These are phyloP conservation scores for Chauna torquata DNA, from an alignment of 2,113 vertebrate genomes.

Conservation along the genomic window DNA sequence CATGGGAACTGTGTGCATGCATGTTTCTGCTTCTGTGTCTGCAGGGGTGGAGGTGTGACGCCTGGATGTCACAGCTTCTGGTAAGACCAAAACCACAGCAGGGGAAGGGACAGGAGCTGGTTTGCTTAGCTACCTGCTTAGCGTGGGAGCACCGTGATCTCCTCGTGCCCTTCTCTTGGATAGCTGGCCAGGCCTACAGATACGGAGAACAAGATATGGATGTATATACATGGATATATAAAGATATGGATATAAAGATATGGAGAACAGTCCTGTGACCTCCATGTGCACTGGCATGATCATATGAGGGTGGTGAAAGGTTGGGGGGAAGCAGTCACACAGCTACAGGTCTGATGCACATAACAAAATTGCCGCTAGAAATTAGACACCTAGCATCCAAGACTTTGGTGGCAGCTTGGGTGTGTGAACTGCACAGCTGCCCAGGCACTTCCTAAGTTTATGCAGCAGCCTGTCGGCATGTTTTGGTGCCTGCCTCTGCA, in stretches of 20 bases:
- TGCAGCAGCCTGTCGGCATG: rapidly evolving
- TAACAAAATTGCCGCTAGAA: background rate
- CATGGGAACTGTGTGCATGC: rapidly evolving
- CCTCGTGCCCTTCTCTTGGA: rapidly evolving
- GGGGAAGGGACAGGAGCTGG: background rate
- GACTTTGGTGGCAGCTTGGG: background rate
- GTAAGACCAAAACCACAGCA: rapidly evolving
- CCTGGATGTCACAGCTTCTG: background rate
- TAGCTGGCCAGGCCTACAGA: background rate
- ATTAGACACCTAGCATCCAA: rapidly evolving
- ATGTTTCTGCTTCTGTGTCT: rapidly evolving
- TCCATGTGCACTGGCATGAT: rapidly evolving
- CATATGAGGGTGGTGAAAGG: background rate
- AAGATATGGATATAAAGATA: no score
- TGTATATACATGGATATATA: no score
- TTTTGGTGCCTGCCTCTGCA: background rate
- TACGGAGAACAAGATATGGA: rapidly evolving
- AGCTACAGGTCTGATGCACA: rapidly evolving
- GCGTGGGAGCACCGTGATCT: rapidly evolving
- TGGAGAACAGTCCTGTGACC: rapidly evolving
- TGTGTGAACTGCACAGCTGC: rapidly evolving
- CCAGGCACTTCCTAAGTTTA: rapidly evolving
- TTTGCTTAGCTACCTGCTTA: background rate
- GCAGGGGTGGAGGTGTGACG: rapidly evolving
- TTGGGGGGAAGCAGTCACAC: rapidly evolving